Evolutionary conservation across 2,888 invertebrate genomes (phyloP), one percentile per base, ranked within the genome.

Genomic region (Pammene aurita): DNA sequence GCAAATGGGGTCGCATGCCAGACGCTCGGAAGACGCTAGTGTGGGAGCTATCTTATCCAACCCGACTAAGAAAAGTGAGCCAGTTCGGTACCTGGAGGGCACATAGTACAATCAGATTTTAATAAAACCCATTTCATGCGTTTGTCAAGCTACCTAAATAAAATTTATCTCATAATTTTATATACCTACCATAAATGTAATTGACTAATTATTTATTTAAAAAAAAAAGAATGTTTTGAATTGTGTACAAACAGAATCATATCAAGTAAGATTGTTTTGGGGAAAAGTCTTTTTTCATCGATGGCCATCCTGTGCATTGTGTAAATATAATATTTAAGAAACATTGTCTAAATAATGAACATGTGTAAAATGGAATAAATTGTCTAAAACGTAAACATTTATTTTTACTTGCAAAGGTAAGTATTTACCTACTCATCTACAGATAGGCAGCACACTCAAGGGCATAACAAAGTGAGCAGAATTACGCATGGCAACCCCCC

Each of bases 361-460:
- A 89, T 88, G 91, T 92, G 92, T 92, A 92, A 89, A 92, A 92
- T 90, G 82, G 88, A 92, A 90, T 92, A 92, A 92, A 92, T 88
- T 89, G 87, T 92, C 86, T 87, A 89, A 91, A 91, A 90, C 77
- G 87, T 87, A 88, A 58, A 46, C 55, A 68, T 67, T 66, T 73
- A 76, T 80, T 79, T 73, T 71, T 71, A 71, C 66, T 74, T 71
- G 62, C 62, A 34, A n/a, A n/a, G n/a, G n/a, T n/a, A 11, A 14
- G 11, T 57, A 52, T 9, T 34, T 52, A 41, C 26, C 50, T 50
- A 18, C 18, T 50, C 11, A 7, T 26, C 26, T 26, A 26, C 26
- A 26, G 1, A 26, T 26, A 26, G 26, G 26, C 4, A 26, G n/a
- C n/a, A n/a, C n/a, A 26, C 26, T 26, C 26, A 26, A 4, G 4